Conservation (phyloP, 1,140 invertebrate genomes). For the Protaetia brevitarsis region DNA sequence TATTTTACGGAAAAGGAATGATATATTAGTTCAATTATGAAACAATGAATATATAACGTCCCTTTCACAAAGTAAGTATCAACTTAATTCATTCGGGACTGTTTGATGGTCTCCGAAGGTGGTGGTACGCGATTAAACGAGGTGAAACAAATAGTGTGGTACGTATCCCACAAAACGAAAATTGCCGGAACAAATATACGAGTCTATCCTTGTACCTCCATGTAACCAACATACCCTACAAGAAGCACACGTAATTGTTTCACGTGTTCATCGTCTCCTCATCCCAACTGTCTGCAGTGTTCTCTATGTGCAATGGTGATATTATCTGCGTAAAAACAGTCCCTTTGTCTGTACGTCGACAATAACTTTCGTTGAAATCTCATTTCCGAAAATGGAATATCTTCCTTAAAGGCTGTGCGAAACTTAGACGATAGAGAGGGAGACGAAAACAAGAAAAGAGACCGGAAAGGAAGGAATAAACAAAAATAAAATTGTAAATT, state of each 20-base stretch:
- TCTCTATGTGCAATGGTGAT: background rate
- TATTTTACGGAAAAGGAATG: too few relatives aligned
- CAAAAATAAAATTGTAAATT: conserved; percentile 14
- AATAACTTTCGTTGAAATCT: conserved; percentile 8
- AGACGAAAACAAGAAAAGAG: background rate
- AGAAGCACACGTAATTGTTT: conserved; percentile 5
- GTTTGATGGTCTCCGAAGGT: too few relatives aligned
- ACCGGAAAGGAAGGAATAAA: background rate
- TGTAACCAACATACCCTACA: background rate
- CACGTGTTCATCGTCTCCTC: background rate
- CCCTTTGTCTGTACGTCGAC: background rate
- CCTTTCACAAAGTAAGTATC: too few relatives aligned
- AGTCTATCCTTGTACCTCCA: background rate
- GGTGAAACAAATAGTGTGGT: background rate
- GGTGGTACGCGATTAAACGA: background rate
- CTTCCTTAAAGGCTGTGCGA: background rate
- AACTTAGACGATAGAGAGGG: background rate
- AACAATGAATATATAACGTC: too few relatives aligned
- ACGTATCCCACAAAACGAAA: background rate
- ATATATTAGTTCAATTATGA: too few relatives aligned
- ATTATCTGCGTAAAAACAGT: background rate
- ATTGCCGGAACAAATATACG: background rate
- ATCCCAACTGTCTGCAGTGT: background rate
- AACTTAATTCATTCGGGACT: background rate
- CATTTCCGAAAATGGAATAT: background rate